Percentiles rank a stretch among this genome's conserved stretches.
Conservation (phyloP, 1,140 invertebrate species). For the Stegodyphus dumicola region DNA sequence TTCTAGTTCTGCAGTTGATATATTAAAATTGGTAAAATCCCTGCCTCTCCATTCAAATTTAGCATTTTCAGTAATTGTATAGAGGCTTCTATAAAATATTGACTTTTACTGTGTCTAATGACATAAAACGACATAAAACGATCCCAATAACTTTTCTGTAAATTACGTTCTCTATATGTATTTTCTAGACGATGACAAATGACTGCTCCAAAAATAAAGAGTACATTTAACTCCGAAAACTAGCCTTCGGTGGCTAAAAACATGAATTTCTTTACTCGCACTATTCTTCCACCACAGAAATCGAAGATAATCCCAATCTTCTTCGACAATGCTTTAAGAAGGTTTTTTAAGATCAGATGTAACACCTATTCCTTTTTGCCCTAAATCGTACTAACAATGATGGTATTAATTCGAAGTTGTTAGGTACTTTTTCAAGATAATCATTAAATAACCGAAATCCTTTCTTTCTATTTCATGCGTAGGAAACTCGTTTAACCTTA, state of each 20-base stretch:
- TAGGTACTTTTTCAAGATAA: conserved; percentile 7
- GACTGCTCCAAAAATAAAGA: conserved; percentile 13
- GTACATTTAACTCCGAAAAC: background rate
- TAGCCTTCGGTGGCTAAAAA: background rate
- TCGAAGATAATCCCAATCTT: no score
- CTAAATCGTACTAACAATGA: background rate
- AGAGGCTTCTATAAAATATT: background rate
- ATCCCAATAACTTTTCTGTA: background rate
- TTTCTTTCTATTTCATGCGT: background rate
- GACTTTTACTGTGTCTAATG: background rate
- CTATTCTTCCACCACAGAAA: conserved; percentile 17
- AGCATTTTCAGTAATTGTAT: background rate
- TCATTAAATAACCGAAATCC: conserved; percentile 4
- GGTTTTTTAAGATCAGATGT: background rate
- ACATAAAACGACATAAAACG: conserved; percentile 1
- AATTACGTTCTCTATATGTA: background rate
- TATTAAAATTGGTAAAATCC: background rate
- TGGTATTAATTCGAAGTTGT: conserved; percentile 1
- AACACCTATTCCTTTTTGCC: background rate
- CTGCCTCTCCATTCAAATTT: conserved; percentile 5
- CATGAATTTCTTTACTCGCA: background rate
- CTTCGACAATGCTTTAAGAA: background rate
- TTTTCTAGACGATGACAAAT: background rate
- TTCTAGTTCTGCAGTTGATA: background rate
- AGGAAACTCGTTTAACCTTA: background rate